Base-by-base conservation (phyloP, 2,888 invertebrate species). In the Athrips mouffetella region DNA sequence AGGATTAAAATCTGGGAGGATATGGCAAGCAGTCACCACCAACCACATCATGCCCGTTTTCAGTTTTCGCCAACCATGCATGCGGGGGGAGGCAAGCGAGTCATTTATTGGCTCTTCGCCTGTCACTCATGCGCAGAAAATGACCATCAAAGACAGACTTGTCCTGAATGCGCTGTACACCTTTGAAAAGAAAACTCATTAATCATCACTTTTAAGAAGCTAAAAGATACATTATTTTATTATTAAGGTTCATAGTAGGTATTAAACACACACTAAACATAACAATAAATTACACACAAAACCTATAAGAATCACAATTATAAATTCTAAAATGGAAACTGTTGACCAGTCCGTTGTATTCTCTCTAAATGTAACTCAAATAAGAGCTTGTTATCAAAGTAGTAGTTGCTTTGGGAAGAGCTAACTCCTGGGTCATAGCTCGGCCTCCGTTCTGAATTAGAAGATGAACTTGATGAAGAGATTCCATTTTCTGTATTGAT, bases 371-470 rank as follows among this genome's bases (percentile, higher is more conserved):
- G 96, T 73, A 96, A 90, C 78, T 96, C 93, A 85, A 94, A 96
- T 66, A 97, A 84, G 69, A 97, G 81, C 85, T 95, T 96, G 78
- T 97, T 97, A 63, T 94, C 92, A 75, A 93, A 96, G 75, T 96
- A 97, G 77, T 94, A 94, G 21, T 93, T 95, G 89, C 97, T 97
- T 67, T 96, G 92, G 47, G 89, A 80, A 51, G 93, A 92, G 68
- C 83, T 91, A 46, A 97, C 86, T 66, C 95, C 95, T 13, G 97
- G 96, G 62, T 91, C 91, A 74, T 96, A 96, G 55, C 82, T 89
- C 10, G 89, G 85, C 60, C 80, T 76, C 58, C 77, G 70, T 50
- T 79, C 78, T 18, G 76, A 70, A 49, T 78, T 73, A 56, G 80
- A 70, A 4, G 79, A 72, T 25, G 82, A 73, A 51, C 68, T 73